A percentile compares a stretch with the other conserved stretches of the same genome.
These are phyloP conservation scores for Syrista parreyssii DNA, from an alignment of 2,888 invertebrate genomes.

Conservation along the genomic window DNA sequence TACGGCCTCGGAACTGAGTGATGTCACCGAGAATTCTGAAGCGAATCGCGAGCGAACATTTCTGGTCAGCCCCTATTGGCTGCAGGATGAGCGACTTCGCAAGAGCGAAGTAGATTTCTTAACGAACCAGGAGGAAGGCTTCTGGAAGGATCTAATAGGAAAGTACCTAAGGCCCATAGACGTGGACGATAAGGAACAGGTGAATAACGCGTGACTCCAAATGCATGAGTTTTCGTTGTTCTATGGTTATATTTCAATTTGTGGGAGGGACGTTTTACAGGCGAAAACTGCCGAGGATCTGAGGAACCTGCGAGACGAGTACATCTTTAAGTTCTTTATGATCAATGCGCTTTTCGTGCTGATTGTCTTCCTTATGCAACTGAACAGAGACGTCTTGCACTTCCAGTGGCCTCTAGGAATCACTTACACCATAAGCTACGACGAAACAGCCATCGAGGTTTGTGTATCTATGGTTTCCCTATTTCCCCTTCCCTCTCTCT, in stretches of 20 bases:
- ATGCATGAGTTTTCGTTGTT: too few relatives aligned
- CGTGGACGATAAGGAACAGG: constrained; percentile 73
- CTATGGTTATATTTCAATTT: not conserved
- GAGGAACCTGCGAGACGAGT: constrained; percentile 70
- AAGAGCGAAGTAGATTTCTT: constrained; percentile 77
- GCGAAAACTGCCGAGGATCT: constrained; percentile 66
- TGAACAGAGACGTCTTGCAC: constrained; percentile 71
- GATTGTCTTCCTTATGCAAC: constrained; percentile 73
- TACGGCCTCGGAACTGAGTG: constrained; percentile 22
- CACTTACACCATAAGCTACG: constrained; percentile 66
- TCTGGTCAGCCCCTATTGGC: constrained; percentile 74
- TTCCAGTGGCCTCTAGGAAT: constrained; percentile 71
- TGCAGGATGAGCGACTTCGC: constrained; percentile 75
- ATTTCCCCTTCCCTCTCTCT: not conserved
- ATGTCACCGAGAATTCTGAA: constrained; percentile 5
- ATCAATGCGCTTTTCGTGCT: constrained; percentile 75
- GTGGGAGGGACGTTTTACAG: constrained; percentile 39
- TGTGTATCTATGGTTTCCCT: constrained; percentile 20
- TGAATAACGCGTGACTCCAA: constrained; percentile 45
- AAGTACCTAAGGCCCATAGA: constrained; percentile 82
- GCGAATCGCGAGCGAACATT: constrained; percentile 63
- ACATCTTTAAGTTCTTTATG: constrained; percentile 73
- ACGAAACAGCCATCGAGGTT: constrained; percentile 60
- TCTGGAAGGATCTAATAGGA: constrained; percentile 82
- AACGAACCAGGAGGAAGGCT: constrained; percentile 74